Percentiles rank a stretch among this genome's conserved stretches.
Conservation (phyloP, 2,113 vertebrate species). For the Paradisaea rubra region DNA sequence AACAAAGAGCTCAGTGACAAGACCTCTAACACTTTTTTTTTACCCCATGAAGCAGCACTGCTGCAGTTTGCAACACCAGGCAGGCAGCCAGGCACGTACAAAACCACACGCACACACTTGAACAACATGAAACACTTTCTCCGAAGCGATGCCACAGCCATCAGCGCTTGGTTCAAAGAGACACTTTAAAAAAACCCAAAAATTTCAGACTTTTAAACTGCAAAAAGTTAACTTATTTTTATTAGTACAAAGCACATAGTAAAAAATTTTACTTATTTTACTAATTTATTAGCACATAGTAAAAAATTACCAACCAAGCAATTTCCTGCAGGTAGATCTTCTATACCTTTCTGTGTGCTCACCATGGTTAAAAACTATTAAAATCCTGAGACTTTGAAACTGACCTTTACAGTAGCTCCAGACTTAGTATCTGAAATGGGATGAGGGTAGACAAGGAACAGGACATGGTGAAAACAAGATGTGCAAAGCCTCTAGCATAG, state of each 20-base stretch:
- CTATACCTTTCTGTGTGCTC: not conserved
- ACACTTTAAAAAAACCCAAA: not conserved
- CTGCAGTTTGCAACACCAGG: not conserved
- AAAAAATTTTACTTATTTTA: not conserved
- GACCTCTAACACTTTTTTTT: not conserved
- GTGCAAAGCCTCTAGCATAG: not conserved
- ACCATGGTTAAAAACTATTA: not conserved
- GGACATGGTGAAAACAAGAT: not conserved
- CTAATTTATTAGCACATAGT: too few relatives aligned
- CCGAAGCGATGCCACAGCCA: fast-evolving
- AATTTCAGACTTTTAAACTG: not conserved
- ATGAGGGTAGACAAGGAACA: not conserved
- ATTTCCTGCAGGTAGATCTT: not conserved
- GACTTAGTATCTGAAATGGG: not conserved
- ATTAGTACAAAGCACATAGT: not conserved
- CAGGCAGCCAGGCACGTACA: not conserved
- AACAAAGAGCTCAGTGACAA: constrained; percentile 45
- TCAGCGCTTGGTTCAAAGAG: fast-evolving
- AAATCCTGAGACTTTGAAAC: not conserved
- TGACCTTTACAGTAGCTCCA: not conserved
- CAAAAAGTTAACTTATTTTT: not conserved
- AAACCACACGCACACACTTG: not conserved
- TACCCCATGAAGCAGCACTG: not conserved
- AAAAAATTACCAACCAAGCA: not conserved
- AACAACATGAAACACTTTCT: not conserved